Percentiles rank a stretch among this genome's conserved stretches.
These are phyloP conservation scores for Halichoeres trimaculatus DNA, from an alignment of 2,113 vertebrate species.

Conservation along the genomic window DNA sequence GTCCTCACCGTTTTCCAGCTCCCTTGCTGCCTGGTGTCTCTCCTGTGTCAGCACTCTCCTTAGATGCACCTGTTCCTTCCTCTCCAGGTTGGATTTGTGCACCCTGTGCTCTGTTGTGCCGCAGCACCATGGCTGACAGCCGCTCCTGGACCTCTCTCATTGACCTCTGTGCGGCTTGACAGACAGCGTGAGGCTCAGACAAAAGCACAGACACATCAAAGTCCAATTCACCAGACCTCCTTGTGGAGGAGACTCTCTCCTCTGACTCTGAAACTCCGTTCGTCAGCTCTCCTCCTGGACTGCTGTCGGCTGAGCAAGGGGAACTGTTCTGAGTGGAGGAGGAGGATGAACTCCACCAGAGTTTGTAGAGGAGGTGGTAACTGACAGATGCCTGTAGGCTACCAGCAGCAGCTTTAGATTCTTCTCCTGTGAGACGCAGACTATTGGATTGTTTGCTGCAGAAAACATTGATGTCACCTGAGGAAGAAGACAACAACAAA, in stretches of 20 bases:
- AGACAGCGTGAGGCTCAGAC: constrained; percentile 85
- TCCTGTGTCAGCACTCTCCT: not conserved
- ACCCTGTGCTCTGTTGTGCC: constrained; percentile 78
- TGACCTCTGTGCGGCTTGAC: constrained; percentile 84
- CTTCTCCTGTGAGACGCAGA: constrained; percentile 65
- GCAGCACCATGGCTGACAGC: constrained; percentile 86
- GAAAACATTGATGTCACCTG: constrained; percentile 63
- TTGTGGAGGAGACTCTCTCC: fast-evolving
- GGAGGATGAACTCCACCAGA: constrained; percentile 87
- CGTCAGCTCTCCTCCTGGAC: not conserved
- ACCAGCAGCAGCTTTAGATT: constrained; percentile 73
- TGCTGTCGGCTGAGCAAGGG: not conserved
- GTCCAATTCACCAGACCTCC: not conserved
- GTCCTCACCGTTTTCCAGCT: constrained; percentile 11
- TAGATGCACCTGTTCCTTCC: fast-evolving
- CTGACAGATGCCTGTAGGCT: constrained; percentile 88
- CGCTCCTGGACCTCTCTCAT: constrained; percentile 84
- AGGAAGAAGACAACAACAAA: not conserved
- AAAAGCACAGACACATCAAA: constrained; percentile 80
- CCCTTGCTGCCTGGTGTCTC: not conserved
- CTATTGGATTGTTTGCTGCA: constrained; percentile 62
- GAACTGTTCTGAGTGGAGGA: not conserved
- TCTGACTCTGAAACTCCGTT: not conserved
- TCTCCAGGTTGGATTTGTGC: constrained; percentile 5
- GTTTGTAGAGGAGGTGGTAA: constrained; percentile 87